phyloP scores from a whole-genome alignment of 2,888 invertebrate genomes.

The Hoplodrina blanda region DNA sequence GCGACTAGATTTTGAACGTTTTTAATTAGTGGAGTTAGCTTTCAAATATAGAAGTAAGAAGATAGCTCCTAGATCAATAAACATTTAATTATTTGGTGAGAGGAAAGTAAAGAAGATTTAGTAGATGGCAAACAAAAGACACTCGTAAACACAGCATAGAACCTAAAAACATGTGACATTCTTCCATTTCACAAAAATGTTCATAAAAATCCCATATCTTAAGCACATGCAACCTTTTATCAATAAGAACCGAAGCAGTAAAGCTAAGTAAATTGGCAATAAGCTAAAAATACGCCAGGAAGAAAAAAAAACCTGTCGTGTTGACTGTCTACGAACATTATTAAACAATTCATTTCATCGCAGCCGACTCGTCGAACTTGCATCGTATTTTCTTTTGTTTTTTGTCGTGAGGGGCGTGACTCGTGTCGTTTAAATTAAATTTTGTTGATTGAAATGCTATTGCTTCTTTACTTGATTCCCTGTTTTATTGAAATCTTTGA shows the following conservation, averaged over 20 bases:
- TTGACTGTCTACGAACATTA: slow-evolving; percentile 40
- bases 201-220: background rate
- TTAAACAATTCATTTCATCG: slow-evolving; percentile 51
- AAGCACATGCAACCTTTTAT: background rate
- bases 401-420: background rate
- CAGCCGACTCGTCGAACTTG: slow-evolving; percentile 26
- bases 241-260: background rate
- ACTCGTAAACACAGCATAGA: background rate
- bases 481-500: background rate
- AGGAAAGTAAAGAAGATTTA: background rate
- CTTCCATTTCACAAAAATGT: background rate
- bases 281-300: slow-evolving; percentile 9
- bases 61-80: background rate
- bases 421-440: slow-evolving; percentile 37
- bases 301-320: slow-evolving; percentile 1
- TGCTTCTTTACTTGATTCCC: slow-evolving; percentile 24
- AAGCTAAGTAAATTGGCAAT: slow-evolving; percentile 15
- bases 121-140: too few relatives aligned
- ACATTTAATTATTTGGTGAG: background rate
- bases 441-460: slow-evolving; percentile 23
- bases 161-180: background rate
- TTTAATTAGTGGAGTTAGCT: too few relatives aligned
- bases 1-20: too few relatives aligned
- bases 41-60: background rate
- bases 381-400: slow-evolving; percentile 31